Evolutionary conservation across 2,888 invertebrate genomes (phyloP).

Genomic region (Ischnura elegans): DNA sequence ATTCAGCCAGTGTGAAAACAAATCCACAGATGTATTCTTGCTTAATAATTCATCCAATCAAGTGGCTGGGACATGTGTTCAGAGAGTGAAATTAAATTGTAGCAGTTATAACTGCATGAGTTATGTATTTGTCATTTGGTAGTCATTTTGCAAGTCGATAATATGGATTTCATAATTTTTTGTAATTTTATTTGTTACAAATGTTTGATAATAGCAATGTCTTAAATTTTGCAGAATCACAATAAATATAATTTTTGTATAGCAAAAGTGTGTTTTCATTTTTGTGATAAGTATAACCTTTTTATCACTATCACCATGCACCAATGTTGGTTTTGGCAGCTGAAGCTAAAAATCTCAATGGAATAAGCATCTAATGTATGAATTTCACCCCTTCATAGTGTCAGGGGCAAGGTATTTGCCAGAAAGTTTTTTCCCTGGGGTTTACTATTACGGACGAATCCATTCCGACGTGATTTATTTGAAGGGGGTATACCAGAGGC

Average conservation of each 20-base stretch:
- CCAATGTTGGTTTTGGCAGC: too few species aligned
- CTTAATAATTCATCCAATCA: constrained; percentile 35
- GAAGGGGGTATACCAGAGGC: too few species aligned
- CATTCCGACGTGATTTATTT: too few species aligned
- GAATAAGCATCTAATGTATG: too few species aligned
- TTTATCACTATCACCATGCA: too few species aligned
- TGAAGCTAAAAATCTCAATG: too few species aligned
- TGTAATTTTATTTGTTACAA: constrained; percentile 44
- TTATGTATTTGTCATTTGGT: constrained; percentile 40
- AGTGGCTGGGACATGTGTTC: constrained; percentile 37
- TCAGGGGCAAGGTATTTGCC: too few species aligned
- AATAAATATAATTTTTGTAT: constrained; percentile 67
- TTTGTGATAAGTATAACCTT: background rate
- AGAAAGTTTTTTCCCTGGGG: too few species aligned
- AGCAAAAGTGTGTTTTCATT: background rate
- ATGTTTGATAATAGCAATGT: constrained; percentile 59
- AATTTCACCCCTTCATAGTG: too few species aligned
- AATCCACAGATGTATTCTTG: background rate
- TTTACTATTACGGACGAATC: too few species aligned
- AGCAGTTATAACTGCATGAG: constrained; percentile 43
- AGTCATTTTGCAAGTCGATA: constrained; percentile 31
- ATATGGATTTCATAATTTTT: constrained; percentile 49
- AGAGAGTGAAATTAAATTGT: constrained; percentile 30
- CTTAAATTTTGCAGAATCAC: constrained; percentile 59
- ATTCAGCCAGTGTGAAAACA: background rate